Base-by-base conservation (phyloP, 2,113 vertebrate species). In the Pimephales promelas region DNA sequence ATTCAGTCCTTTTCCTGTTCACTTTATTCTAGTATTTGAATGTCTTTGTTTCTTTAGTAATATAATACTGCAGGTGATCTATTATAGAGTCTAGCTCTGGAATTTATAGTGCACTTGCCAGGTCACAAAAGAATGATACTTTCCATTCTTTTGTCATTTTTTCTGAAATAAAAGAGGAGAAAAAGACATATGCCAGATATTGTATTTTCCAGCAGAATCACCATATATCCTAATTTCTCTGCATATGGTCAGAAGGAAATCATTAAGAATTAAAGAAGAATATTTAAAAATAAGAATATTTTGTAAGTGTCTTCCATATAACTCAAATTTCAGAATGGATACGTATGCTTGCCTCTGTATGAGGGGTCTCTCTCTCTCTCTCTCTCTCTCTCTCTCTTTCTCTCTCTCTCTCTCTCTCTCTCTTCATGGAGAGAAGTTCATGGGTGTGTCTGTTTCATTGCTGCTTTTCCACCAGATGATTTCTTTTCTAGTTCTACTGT, bases 401-500 rank as follows among this genome's bases (percentile, higher is more conserved):
- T 87, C 62, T 24, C 34, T 86, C 47, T 88, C 66, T 24, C 34
- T 86, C 47, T 88, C 31, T 34, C 3, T 34, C 31, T 34, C 66
- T 24, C 34, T 86, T 72, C 26, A 70, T 73, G 2, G 16, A 79
- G 47, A 52, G 71, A 47, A 61, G 81, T 77, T 85, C 83, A 77
- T 90, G 89, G 92, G 92, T 86, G 90, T 89, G 87, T 87, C 89
- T 45, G 1, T 81, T 34, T 84, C 74, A 40, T 84, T 87, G 83
- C 75, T 82, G 22, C 87, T 87, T 85, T 47, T 81, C 87, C 76
- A 90, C 88, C 89, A 89, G 86, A 90, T 83, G 84, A 88, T 89
- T 56, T 87, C 80, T 81, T 79, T 90, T 78, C 88, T 91, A 90
- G 83, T 93, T 86, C 87, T 62, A 86, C 90, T 85, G 79, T 34